Percentiles rank a stretch among this genome's conserved stretches.
These are phyloP conservation scores for Aporrectodea caliginosa DNA, from an alignment of 1,140 invertebrate species.

Conservation along the genomic window DNA sequence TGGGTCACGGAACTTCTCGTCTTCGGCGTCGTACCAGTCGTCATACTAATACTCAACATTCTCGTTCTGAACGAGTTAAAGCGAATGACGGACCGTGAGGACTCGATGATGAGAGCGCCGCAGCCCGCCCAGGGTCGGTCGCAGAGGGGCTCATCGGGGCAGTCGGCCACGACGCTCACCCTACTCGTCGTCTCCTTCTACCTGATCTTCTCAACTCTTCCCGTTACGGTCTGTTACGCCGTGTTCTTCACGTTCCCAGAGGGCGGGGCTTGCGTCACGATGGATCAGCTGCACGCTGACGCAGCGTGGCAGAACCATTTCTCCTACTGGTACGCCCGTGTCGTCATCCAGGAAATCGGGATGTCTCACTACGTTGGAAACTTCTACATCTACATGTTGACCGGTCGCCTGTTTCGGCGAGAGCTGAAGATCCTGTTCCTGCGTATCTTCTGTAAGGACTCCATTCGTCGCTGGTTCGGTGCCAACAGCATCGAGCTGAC, in stretches of 20 bases:
- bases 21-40: constrained; percentile 46
- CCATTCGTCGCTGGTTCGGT: too few species aligned
- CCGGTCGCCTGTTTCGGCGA: constrained; percentile 46
- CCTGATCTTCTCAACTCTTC: constrained; percentile 49
- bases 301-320: constrained; percentile 44
- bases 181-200: constrained; percentile 52
- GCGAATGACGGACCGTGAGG: constrained; percentile 39
- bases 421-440: constrained; percentile 39
- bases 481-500: too few species aligned
- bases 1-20: too few species aligned
- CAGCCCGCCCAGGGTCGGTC: neutral
- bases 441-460: constrained; percentile 3
- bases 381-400: constrained; percentile 52
- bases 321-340: constrained; percentile 42
- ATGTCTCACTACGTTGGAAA: constrained; percentile 53
- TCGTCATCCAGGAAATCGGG: constrained; percentile 44
- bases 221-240: constrained; percentile 48
- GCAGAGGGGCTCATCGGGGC: neutral
- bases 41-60: constrained; percentile 48
- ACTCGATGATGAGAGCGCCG: too few species aligned
- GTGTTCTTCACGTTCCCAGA: constrained; percentile 37
- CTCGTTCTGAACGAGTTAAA: constrained; percentile 47
- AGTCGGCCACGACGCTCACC: constrained; percentile 47
- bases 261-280: constrained; percentile 31
- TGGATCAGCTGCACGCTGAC: constrained; percentile 35